Evolutionary conservation across 1,140 invertebrate genomes (phyloP).

Genomic region (Nixonia krombeini): DNA sequence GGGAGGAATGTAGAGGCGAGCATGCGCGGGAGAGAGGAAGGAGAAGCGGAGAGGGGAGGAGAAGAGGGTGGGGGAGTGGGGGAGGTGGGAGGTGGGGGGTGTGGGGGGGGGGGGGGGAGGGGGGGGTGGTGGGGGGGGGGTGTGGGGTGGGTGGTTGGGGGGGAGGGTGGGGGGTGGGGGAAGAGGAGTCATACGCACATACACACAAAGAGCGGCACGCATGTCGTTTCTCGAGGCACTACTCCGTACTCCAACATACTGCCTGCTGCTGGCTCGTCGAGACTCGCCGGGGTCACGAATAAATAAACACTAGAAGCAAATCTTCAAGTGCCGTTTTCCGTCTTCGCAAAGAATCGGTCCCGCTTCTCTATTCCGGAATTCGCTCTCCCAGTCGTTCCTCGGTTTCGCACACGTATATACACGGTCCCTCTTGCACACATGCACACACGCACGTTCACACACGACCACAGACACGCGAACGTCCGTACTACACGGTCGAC

Average conservation of each 20-base stretch:
- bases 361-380: constrained; percentile 17
- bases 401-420: constrained; percentile 33
- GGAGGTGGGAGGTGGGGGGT: too few species aligned
- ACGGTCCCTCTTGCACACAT: constrained; percentile 20
- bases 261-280: constrained; percentile 10
- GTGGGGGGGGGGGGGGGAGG: too few species aligned
- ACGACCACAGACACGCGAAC: constrained; percentile 13
- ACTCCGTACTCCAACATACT: constrained; percentile 42
- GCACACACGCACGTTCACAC: constrained; percentile 15
- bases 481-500: too few species aligned
- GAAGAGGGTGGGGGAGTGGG: too few species aligned
- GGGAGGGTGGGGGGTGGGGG: too few species aligned
- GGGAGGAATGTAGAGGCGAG: too few species aligned
- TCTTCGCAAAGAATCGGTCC: not conserved
- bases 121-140: too few species aligned
- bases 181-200: constrained; percentile 38
- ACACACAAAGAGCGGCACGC: constrained; percentile 38
- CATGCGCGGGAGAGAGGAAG: too few species aligned
- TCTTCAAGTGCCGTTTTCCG: constrained; percentile 10
- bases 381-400: constrained; percentile 12
- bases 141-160: too few species aligned
- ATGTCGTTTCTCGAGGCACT: constrained; percentile 34
- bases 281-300: constrained; percentile 42
- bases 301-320: constrained; percentile 39
- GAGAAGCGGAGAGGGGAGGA: too few species aligned